These are phyloP conservation scores for Psammodynastes pulverulentus DNA, from an alignment of 2,113 vertebrate genomes.

Conservation along the genomic window DNA sequence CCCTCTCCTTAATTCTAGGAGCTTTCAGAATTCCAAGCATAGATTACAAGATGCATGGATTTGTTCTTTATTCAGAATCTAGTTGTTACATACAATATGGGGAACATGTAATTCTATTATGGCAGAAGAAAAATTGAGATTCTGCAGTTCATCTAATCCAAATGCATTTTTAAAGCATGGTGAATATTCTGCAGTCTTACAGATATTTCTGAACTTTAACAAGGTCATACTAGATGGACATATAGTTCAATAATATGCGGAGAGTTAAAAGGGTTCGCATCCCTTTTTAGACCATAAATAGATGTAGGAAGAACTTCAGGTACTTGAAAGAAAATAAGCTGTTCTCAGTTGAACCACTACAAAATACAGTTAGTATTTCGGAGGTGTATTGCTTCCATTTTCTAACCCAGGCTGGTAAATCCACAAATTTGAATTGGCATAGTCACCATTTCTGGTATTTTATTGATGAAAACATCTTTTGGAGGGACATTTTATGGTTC, in stretches of 20 bases:
- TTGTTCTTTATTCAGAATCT: not conserved
- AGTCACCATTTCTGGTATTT: not conserved
- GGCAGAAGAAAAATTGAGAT: not conserved
- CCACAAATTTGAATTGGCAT: not conserved
- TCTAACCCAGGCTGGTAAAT: not conserved
- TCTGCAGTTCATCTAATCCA: not conserved
- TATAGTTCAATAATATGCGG: not conserved
- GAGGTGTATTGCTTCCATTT: not conserved
- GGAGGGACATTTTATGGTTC: not conserved
- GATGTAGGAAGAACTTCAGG: not conserved
- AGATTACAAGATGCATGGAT: not conserved
- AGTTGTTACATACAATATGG: not conserved
- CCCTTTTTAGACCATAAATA: not conserved
- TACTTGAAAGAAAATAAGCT: not conserved
- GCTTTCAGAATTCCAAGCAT: not conserved
- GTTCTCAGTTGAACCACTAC: not conserved
- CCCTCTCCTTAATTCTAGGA: not conserved
- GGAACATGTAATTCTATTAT: not conserved
- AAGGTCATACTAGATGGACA: not conserved
- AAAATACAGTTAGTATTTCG: not conserved
- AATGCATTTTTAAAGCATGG: not conserved
- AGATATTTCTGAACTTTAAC: not conserved
- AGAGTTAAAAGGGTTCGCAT: not conserved
- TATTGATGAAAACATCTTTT: not conserved
- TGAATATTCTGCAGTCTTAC: not conserved